A percentile compares a stretch with the other conserved stretches of the same genome.
Conservation (phyloP, 2,888 invertebrate genomes). For the Eledone cirrhosa region DNA sequence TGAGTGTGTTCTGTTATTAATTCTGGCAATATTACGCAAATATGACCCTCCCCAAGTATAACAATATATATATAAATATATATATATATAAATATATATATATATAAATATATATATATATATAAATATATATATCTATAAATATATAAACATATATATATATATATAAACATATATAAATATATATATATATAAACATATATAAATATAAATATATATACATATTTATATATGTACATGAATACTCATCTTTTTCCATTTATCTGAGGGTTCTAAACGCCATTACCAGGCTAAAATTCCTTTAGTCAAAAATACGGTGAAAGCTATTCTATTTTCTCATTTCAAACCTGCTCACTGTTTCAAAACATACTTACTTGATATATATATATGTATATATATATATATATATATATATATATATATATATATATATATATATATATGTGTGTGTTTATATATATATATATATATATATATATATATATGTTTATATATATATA, state of each 20-base stretch:
- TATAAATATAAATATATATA: background rate
- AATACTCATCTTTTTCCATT: no score
- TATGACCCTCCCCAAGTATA: no score
- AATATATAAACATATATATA: background rate
- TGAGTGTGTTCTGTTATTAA: no score
- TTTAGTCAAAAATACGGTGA: no score
- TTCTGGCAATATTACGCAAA: no score
- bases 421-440: slow-evolving; percentile 3
- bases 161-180: background rate
- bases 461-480: slow-evolving; percentile 7
- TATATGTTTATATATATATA: slow-evolving; percentile 7
- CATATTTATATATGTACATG: background rate
- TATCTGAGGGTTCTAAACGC: no score
- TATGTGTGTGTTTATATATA: background rate
- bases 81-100: slow-evolving; percentile 9
- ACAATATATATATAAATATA: background rate
- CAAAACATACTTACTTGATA: no score
- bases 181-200: slow-evolving; percentile 5
- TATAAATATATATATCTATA: background rate
- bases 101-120: background rate
- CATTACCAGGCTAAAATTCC: no score
- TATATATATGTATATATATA: slow-evolving; percentile 2
- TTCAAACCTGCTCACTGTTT: no score
- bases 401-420: slow-evolving; percentile 11
- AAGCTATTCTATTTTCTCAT: no score